phyloP scores from a whole-genome alignment of 23 tunicate genomes.

The Trididemnum clinides region DNA sequence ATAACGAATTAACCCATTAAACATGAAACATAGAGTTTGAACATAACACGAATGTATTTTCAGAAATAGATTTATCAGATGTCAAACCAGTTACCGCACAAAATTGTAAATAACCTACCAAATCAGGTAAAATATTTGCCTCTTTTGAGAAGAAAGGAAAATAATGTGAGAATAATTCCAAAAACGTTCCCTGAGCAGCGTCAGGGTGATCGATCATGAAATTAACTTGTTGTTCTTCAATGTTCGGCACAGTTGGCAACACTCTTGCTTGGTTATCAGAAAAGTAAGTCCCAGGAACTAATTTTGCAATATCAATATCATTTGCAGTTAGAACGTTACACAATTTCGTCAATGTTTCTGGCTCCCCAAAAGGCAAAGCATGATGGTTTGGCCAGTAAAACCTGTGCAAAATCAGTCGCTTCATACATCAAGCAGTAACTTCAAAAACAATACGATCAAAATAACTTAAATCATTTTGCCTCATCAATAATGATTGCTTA shows the following conservation, averaged over 20 bases:
- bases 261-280: neutral
- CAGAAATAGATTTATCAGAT: too few species aligned
- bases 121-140: neutral
- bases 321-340: neutral
- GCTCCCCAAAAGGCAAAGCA: neutral
- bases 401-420: too few species aligned
- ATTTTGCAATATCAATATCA: neutral
- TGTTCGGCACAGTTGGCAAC: neutral
- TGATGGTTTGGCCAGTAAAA: neutral
- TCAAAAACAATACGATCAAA: too few species aligned
- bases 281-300: too few species aligned
- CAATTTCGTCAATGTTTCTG: neutral
- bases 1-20: too few species aligned
- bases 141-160: constrained; percentile 9
- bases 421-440: too few species aligned
- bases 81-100: too few species aligned
- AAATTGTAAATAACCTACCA: neutral
- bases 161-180: constrained; percentile 10
- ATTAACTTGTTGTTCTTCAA: neutral
- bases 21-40: too few species aligned
- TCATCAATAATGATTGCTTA: too few species aligned
- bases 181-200: constrained; percentile 23
- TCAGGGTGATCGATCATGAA: constrained; percentile 18
- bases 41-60: too few species aligned
- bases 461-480: too few species aligned